Evolutionary conservation across 2,888 invertebrate species (phyloP), one percentile per base, ranked within the genome.

Genomic region (Amphipyra berbera): DNA sequence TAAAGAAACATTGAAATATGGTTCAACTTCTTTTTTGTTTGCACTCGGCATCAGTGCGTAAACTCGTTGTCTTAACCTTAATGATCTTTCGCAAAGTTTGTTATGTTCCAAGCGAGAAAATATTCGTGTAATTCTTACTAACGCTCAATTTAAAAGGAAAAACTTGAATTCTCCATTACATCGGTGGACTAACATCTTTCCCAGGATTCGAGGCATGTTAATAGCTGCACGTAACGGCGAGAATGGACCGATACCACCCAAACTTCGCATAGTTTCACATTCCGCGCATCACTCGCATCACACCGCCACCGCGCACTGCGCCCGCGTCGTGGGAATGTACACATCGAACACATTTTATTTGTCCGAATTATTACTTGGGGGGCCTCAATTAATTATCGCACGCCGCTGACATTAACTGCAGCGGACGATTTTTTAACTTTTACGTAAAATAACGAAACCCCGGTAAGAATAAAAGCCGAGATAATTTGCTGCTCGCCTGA

Each of bases 301-400:
- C 73, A 62, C 66, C 42, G 55, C 46, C 37, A 46, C 54, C 55
- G 48, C 49, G 45, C 27, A 50, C 46, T 30, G 30, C 30, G 30
- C 6, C 49, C 46, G 56, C 45, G 57, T 62, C 89, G 88, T 90
- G 89, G 89, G 90, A 90, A 90, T 81, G 75, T 76, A 70, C 76
- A 79, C 79, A 76, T 82, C 79, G 61, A 76, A 82, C 77, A 76
- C 77, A 73, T 73, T 66, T 87, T 84, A 85, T 87, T 89, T 87
- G 83, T 73, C 72, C 84, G 81, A 87, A 88, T 89, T 88, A 86
- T 87, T 79, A 83, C 88, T 81, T 85, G 87, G 88, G 88, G 83
- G 90, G 87, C 83, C 87, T 83, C 83, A 85, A 90, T 91, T 90
- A 90, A 90, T 92, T 89, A 88, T 82, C 30, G 14, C 60, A 61